Evolutionary conservation across 64 coral and sea anemone species (phyloP).

Genomic region (Anthopleura sola): DNA sequence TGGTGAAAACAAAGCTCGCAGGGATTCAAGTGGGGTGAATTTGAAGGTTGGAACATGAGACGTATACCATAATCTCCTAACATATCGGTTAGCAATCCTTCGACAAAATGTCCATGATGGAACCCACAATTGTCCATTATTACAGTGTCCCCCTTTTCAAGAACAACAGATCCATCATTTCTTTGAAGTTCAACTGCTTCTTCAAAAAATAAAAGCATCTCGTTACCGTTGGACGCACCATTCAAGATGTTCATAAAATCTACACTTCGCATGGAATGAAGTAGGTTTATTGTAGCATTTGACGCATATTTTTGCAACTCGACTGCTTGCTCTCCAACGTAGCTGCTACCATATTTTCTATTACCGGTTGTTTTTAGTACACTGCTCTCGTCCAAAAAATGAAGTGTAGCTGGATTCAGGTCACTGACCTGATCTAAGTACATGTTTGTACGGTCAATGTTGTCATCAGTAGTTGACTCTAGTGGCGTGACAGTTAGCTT

Average conservation of each 20-base stretch:
- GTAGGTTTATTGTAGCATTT: slow-evolving; percentile 40
- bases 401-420: background rate
- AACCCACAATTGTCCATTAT: slow-evolving; percentile 78
- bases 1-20: slow-evolving; percentile 33
- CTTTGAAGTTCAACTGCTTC: slow-evolving; percentile 32
- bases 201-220: slow-evolving; percentile 51
- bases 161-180: slow-evolving; percentile 31
- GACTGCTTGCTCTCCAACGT: slow-evolving; percentile 27
- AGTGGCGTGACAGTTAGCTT: slow-evolving; percentile 19
- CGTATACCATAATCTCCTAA: slow-evolving; percentile 41
- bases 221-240: slow-evolving; percentile 42
- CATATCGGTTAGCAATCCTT: slow-evolving; percentile 32
- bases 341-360: slow-evolving; percentile 11
- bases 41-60: slow-evolving; percentile 50
- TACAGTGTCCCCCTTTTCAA: slow-evolving; percentile 38
- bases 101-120: slow-evolving; percentile 51
- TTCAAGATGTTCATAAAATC: slow-evolving; percentile 55
- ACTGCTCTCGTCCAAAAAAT: slow-evolving; percentile 36
- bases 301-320: slow-evolving; percentile 49
- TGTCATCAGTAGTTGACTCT: slow-evolving; percentile 15
- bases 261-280: slow-evolving; percentile 42
- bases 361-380: slow-evolving; percentile 23
- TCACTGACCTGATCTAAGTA: slow-evolving; percentile 1
- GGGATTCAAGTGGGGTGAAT: slow-evolving; percentile 32
- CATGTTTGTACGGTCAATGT: slow-evolving; percentile 14